These are phyloP conservation scores for Strix aluco DNA, from an alignment of 2,113 vertebrate genomes.

Conservation along the genomic window DNA sequence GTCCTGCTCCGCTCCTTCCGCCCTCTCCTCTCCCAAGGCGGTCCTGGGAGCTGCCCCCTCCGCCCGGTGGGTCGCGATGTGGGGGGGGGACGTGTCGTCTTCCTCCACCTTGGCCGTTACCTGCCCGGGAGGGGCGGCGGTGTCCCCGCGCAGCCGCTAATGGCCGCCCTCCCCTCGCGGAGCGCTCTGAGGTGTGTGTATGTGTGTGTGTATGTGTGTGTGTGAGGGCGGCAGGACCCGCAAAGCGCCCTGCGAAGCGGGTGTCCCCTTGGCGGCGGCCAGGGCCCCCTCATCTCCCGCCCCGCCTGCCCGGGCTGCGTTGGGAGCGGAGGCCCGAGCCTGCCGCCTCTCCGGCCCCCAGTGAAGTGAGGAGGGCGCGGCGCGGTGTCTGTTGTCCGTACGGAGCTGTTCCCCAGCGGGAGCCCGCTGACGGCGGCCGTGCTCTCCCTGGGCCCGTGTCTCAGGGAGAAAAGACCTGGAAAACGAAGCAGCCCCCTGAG, in stretches of 20 bases:
- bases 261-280: neutral
- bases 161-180: no score
- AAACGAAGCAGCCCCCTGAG: neutral
- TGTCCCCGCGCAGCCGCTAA: no score
- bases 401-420: neutral
- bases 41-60: rapidly evolving
- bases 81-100: no score
- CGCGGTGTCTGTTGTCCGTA: no score
- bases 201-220: no score
- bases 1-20: rapidly evolving
- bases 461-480: neutral
- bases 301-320: neutral
- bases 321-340: neutral
- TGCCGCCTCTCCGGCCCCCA: no score
- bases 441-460: neutral
- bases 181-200: neutral
- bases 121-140: no score
- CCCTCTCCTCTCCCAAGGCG: rapidly evolving
- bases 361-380: neutral
- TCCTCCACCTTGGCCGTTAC: neutral
- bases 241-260: no score
- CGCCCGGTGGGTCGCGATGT: no score
- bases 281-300: neutral
- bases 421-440: neutral
- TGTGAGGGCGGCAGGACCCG: no score